A percentile compares a stretch with the other conserved stretches of the same genome.
phyloP scores from a whole-genome alignment of 1,140 invertebrate genomes.

The Neuroterus valhalla region DNA sequence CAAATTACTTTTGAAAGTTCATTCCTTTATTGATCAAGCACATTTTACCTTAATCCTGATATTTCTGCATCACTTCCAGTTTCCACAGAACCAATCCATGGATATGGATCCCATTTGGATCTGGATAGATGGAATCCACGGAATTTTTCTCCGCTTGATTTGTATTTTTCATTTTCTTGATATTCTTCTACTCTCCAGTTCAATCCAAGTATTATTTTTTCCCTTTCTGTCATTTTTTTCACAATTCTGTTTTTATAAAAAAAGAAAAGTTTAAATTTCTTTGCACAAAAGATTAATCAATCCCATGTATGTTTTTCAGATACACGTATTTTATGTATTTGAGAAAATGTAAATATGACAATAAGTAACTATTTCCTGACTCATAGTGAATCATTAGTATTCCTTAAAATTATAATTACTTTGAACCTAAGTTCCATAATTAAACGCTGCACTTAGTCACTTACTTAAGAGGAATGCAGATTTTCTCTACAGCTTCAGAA shows the following conservation, averaged over 20 bases:
- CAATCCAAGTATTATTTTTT: constrained; percentile 48
- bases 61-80: constrained; percentile 62
- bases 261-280: too few relatives aligned
- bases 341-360: too few relatives aligned
- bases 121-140: constrained; percentile 81
- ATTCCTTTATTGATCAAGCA: not conserved
- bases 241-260: not conserved
- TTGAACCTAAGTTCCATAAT: too few relatives aligned
- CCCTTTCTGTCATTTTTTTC: constrained; percentile 52
- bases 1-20: not conserved
- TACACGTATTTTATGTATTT: too few relatives aligned
- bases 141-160: constrained; percentile 53
- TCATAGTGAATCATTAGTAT: too few relatives aligned
- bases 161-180: constrained; percentile 33
- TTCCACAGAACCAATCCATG: constrained; percentile 77
- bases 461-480: too few relatives aligned
- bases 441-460: too few relatives aligned
- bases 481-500: too few relatives aligned
- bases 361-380: too few relatives aligned
- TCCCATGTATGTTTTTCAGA: too few relatives aligned
- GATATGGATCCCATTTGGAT: constrained; percentile 84
- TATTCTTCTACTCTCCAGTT: constrained; percentile 35
- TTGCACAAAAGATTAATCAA: too few relatives aligned
- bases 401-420: too few relatives aligned
- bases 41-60: constrained; percentile 63